phyloP scores from a whole-genome alignment of 2,888 invertebrate genomes.

The Prionchulus punctatus region DNA sequence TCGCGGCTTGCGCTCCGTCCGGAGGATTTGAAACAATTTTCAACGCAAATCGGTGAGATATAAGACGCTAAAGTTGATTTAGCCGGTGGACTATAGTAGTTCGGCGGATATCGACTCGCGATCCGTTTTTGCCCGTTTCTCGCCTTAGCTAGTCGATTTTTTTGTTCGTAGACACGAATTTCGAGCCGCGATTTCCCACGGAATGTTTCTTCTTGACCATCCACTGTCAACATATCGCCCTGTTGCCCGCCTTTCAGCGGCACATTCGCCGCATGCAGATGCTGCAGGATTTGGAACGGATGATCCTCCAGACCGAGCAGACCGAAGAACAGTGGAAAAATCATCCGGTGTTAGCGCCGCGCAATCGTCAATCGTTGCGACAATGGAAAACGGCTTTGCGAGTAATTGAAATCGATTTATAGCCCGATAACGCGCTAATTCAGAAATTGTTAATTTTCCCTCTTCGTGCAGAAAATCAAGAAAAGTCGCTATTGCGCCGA shows the following conservation, averaged over 20 bases:
- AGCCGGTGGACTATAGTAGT: no score
- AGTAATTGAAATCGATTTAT: no score
- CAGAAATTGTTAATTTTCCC: not conserved
- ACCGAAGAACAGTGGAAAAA: not conserved
- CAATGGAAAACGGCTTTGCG: not conserved
- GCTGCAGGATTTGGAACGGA: constrained; percentile 12
- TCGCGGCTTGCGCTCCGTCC: constrained; percentile 66
- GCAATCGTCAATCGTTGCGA: constrained; percentile 1
- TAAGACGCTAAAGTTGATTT: no score
- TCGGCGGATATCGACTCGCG: no score
- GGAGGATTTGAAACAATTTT: constrained; percentile 62
- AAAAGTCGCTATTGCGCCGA: constrained; percentile 82
- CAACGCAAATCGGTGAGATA: no score
- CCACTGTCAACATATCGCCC: constrained; percentile 76
- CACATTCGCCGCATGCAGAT: constrained; percentile 57
- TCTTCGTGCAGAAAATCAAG: constrained; percentile 34
- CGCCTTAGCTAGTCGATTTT: not conserved
- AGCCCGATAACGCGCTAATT: not conserved
- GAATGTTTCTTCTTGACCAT: constrained; percentile 92
- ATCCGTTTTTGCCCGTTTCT: no score
- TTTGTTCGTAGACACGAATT: constrained; percentile 18
- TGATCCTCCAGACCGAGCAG: constrained; percentile 1
- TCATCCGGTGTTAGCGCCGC: constrained; percentile 1
- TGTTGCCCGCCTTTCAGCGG: constrained; percentile 71
- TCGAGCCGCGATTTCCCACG: constrained; percentile 75